phyloP scores from a whole-genome alignment of 1,140 invertebrate species.

The Ips nitidus region DNA sequence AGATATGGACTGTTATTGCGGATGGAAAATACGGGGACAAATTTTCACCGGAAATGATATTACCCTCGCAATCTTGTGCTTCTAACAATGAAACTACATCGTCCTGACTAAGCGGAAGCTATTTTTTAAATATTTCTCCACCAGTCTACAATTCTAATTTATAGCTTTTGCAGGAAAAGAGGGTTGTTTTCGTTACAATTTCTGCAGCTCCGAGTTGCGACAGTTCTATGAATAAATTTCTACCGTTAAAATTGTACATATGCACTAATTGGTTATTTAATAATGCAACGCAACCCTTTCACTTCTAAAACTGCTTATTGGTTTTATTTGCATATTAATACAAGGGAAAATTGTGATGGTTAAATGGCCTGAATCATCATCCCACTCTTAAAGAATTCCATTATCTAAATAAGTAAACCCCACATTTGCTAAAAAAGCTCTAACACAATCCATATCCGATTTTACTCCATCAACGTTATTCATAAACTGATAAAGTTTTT shows the following conservation, averaged over 20 bases:
- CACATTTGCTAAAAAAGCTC: not conserved
- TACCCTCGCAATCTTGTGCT: conserved; percentile 31
- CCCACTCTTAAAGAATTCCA: not conserved
- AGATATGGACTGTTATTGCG: conserved; percentile 29
- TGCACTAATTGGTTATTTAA: conserved; percentile 17
- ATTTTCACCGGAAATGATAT: conserved; percentile 32
- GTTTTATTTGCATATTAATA: conserved; percentile 21
- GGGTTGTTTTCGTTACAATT: conserved; percentile 20
- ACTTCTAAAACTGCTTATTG: conserved; percentile 1
- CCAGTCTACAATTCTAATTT: conserved; percentile 25
- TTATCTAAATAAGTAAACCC: not conserved
- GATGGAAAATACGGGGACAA: conserved; percentile 25
- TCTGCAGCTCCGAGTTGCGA: conserved; percentile 16
- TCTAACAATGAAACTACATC: conserved; percentile 28
- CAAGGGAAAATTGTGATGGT: conserved; percentile 7
- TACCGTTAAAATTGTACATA: conserved; percentile 20
- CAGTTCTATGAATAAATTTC: conserved; percentile 34
- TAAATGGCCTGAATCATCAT: not conserved
- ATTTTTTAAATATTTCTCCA: conserved; percentile 34
- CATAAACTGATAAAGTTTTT: conserved; percentile 22
- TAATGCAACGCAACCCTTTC: conserved; percentile 27
- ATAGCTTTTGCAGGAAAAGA: conserved; percentile 11
- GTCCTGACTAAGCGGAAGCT: conserved; percentile 30
- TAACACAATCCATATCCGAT: conserved; percentile 12
- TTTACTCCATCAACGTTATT: conserved; percentile 18